Evolutionary conservation across 2,797 vertebrate genomes (phyloP), one percentile per base, ranked within the genome.

Genomic region (Melanotaenia nigrans): DNA sequence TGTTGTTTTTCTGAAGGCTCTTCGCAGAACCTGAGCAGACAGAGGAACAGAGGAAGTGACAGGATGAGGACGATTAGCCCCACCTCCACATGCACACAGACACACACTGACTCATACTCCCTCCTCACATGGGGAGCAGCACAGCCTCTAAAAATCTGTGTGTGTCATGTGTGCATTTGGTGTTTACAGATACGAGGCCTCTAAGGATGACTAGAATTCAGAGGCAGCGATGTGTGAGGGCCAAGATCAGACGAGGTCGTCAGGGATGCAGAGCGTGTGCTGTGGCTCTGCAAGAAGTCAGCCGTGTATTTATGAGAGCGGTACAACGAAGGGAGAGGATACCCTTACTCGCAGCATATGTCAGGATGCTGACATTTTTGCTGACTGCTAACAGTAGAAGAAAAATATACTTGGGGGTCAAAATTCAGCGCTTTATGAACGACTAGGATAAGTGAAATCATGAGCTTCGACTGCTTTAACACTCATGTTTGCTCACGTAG

Each of bases 1-100:
- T 87, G 81, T 61, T 85, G 78, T 90, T 84, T 86, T 57, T 81
- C 32, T 54, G 68, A 47, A 30, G 3, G 1, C 66, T 65, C 38
- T 10, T 82, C 66, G 49, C 59, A 71, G 55, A 87, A 82, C 77
- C 85, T 82, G 85, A 83, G 83, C 75, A 79, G 76, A 80, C 73
- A 83, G 84, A 89, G 84, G 77, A 89, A 85, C 84, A 88, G 64
- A 82, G 83, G 84, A 92, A 89, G 90, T 87, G 90, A 91, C 91
- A 90, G 88, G 90, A 92, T 90, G 90, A 90, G 90, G 88, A 83
- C 70, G 76, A 77, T 55, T 70, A 71, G 83, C 81, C 76, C 85
- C 81, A 65, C 84, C 90, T 72, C 75, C 77, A 51, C 65, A 69
- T 80, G 75, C 81, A 84, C 79, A 73, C 38, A 10, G 35, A 75